A percentile compares a stretch with the other conserved stretches of the same genome.
Evolutionary conservation across 2,797 vertebrate genomes (phyloP).

Genomic region (Chaunax sp.): DNA sequence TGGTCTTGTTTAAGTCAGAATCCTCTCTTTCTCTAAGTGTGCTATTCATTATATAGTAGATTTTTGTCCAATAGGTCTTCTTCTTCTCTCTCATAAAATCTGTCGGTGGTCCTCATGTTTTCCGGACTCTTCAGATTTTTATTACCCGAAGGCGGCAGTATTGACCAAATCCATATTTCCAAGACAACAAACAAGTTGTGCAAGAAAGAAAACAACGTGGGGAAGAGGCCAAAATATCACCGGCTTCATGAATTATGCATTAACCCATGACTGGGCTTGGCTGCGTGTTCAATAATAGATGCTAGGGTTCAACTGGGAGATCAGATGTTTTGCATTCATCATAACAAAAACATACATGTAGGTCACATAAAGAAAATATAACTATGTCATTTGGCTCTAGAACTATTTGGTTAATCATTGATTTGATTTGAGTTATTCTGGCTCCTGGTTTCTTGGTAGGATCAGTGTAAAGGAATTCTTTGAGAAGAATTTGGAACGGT

Average conservation of each 20-base stretch:
- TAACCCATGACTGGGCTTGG: background rate
- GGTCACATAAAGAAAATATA: slow-evolving; percentile 15
- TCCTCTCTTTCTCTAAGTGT: background rate
- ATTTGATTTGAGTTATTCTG: slow-evolving; percentile 2
- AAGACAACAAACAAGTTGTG: slow-evolving; percentile 28
- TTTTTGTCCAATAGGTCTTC: background rate
- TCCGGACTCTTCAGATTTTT: slow-evolving; percentile 15
- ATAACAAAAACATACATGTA: slow-evolving; percentile 6
- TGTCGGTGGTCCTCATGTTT: background rate
- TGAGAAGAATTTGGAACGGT: background rate
- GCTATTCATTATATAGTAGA: background rate
- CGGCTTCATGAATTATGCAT: slow-evolving; percentile 48
- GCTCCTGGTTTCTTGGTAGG: no score
- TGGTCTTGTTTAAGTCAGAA: background rate
- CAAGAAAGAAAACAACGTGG: slow-evolving; percentile 20
- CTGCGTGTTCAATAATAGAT: slow-evolving; percentile 46
- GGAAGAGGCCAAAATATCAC: slow-evolving; percentile 26
- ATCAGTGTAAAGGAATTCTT: background rate
- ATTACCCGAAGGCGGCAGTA: slow-evolving; percentile 3
- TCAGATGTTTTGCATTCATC: slow-evolving; percentile 21
- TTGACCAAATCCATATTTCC: slow-evolving; percentile 13
- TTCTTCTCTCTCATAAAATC: background rate
- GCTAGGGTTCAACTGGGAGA: slow-evolving; percentile 39
- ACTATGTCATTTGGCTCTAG: background rate
- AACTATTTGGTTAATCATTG: background rate